Evolutionary conservation across 2,888 invertebrate genomes (phyloP).

Genomic region (Drosophila vallismaia): DNA sequence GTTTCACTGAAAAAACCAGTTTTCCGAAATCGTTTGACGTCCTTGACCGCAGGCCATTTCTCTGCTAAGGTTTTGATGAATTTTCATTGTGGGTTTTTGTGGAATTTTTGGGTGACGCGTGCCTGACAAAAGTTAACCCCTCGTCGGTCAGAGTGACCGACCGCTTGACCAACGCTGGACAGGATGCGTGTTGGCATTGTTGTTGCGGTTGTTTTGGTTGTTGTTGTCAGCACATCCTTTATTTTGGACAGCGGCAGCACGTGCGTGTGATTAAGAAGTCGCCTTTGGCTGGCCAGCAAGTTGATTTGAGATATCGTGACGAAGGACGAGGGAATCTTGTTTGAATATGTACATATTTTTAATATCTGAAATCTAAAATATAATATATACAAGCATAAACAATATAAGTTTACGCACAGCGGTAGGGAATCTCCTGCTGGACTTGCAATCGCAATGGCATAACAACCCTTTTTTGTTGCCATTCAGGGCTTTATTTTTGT

Average conservation of each 20-base stretch:
- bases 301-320: constrained; percentile 20
- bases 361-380: not conserved
- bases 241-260: constrained; percentile 52
- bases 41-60: constrained; percentile 54
- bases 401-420: constrained; percentile 20
- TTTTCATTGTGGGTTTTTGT: constrained; percentile 52
- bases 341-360: not conserved
- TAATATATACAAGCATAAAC: not conserved
- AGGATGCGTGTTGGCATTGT: constrained; percentile 35
- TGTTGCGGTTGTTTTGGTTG: constrained; percentile 38
- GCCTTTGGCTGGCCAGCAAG: constrained; percentile 56
- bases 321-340: not conserved
- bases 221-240: constrained; percentile 46
- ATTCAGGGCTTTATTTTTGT: constrained; percentile 60
- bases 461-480: constrained; percentile 66
- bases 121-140: constrained; percentile 60
- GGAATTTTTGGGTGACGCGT: constrained; percentile 49
- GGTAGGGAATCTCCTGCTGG: constrained; percentile 40
- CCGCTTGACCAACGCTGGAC: constrained; percentile 51
- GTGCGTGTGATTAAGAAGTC: constrained; percentile 59
- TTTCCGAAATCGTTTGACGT: constrained; percentile 45
- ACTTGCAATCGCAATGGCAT: constrained; percentile 20
- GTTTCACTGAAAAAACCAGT: constrained; percentile 50
- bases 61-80: constrained; percentile 16
- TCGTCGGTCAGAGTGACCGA: constrained; percentile 50